These are phyloP conservation scores for Ophioninae sp. DNA, from an alignment of 2,888 invertebrate species.

Conservation along the genomic window DNA sequence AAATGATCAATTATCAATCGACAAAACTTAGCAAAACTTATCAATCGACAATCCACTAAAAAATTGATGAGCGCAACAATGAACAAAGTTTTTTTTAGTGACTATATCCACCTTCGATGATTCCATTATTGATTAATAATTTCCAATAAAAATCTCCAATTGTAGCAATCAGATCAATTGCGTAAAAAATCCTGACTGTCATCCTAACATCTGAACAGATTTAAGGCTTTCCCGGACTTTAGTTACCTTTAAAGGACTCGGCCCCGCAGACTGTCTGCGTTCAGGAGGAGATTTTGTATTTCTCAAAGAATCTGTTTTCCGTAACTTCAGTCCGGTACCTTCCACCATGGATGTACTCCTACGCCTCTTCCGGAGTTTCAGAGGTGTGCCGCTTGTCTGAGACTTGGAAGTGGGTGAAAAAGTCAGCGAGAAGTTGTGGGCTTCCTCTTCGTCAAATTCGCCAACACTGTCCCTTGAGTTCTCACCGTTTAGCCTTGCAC, in stretches of 20 bases:
- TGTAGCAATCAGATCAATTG: no score
- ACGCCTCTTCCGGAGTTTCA: background rate
- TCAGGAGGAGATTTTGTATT: background rate
- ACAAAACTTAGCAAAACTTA: no score
- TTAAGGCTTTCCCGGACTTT: background rate
- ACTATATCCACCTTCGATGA: no score
- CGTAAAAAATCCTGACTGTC: no score
- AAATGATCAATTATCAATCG: no score
- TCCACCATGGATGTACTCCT: background rate
- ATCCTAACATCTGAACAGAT: no score
- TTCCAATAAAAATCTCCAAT: no score
- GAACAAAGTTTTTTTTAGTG: no score
- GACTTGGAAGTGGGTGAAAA: conserved; percentile 22
- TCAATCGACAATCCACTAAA: no score
- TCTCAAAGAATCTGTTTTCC: background rate
- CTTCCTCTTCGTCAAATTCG: conserved; percentile 28
- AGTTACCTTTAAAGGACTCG: background rate
- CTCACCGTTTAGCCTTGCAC: background rate
- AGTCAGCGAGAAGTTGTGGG: conserved; percentile 5
- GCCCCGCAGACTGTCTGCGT: background rate
- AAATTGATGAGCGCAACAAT: no score
- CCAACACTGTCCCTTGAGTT: background rate
- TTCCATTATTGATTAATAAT: no score
- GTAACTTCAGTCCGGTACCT: background rate
- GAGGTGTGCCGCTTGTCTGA: background rate